phyloP scores from a whole-genome alignment of 2,797 vertebrate species.

The Acanthurus leucopareius region DNA sequence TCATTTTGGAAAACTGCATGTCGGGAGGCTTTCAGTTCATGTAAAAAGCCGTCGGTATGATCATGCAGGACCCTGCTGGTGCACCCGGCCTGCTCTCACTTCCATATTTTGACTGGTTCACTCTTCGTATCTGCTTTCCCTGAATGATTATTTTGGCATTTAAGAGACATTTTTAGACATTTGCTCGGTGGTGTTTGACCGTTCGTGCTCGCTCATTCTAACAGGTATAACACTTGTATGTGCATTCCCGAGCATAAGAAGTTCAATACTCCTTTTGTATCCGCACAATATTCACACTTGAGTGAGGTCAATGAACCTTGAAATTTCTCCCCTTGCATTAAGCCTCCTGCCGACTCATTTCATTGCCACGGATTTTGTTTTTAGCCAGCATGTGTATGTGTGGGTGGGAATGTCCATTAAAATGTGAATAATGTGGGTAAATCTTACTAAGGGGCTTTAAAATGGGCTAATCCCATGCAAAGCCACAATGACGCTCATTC shows the following conservation, averaged over 20 bases:
- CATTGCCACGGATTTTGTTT: conserved; percentile 64
- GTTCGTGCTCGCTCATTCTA: conserved; percentile 7
- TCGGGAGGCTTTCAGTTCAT: no score
- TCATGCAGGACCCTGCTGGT: not conserved
- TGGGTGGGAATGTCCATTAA: conserved; percentile 74
- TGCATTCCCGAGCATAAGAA: conserved; percentile 12
- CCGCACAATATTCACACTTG: conserved; percentile 27
- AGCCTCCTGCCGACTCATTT: conserved; percentile 53
- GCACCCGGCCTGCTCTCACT: not conserved
- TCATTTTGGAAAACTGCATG: no score
- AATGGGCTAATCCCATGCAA: conserved; percentile 80
- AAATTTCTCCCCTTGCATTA: conserved; percentile 47
- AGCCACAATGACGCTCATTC: conserved; percentile 80
- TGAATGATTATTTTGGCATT: conserved; percentile 1
- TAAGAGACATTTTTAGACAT: not conserved
- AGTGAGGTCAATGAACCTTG: conserved; percentile 55
- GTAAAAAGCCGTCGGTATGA: not conserved
- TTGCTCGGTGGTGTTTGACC: not conserved
- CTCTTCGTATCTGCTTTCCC: not conserved
- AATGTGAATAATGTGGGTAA: conserved; percentile 81
- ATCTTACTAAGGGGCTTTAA: conserved; percentile 83
- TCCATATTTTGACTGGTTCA: not conserved
- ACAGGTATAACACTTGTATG: not conserved
- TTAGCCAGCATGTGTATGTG: conserved; percentile 49
- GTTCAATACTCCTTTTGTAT: conserved; percentile 43